Evolutionary conservation across 1,140 invertebrate genomes (phyloP).

Genomic region (Halotydeus destructor): DNA sequence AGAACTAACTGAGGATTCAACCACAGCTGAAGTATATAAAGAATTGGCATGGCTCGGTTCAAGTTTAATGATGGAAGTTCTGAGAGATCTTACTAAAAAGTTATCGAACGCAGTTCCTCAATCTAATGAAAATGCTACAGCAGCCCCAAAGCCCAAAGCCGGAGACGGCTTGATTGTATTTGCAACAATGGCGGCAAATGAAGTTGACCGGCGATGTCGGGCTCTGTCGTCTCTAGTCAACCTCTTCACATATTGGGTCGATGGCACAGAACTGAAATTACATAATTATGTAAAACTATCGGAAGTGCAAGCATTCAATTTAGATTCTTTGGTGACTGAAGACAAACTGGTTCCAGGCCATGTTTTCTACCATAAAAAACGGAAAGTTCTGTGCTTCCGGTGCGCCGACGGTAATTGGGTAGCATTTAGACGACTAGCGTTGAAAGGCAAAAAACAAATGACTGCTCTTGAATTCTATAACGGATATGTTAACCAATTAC

Average conservation of each 20-base stretch:
- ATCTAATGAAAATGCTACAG: constrained; percentile 21
- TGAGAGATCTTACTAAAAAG: constrained; percentile 35
- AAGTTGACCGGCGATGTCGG: constrained; percentile 18
- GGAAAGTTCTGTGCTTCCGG: constrained; percentile 8
- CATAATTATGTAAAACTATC: neutral
- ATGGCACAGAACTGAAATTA: constrained; percentile 6
- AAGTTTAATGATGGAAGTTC: constrained; percentile 32
- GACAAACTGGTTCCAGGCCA: constrained; percentile 4
- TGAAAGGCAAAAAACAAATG: constrained; percentile 14
- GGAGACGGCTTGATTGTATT: constrained; percentile 17
- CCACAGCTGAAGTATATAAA: constrained; percentile 39
- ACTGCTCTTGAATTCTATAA: constrained; percentile 18
- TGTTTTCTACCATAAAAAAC: constrained; percentile 13
- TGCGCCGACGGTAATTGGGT: constrained; percentile 17
- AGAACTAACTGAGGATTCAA: constrained; percentile 36
- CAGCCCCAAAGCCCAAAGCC: constrained; percentile 18
- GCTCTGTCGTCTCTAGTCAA: constrained; percentile 18
- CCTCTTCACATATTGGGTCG: constrained; percentile 14
- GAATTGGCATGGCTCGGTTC: constrained; percentile 44
- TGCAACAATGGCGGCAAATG: constrained; percentile 10
- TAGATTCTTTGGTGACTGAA: too few relatives aligned
- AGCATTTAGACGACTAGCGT: constrained; percentile 11
- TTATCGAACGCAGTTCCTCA: constrained; percentile 37
- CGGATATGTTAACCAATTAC: constrained; percentile 17
- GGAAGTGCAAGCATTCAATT: constrained; percentile 1